Conservation (phyloP, 2,113 vertebrate genomes). For the Bothrops jararaca region DNA sequence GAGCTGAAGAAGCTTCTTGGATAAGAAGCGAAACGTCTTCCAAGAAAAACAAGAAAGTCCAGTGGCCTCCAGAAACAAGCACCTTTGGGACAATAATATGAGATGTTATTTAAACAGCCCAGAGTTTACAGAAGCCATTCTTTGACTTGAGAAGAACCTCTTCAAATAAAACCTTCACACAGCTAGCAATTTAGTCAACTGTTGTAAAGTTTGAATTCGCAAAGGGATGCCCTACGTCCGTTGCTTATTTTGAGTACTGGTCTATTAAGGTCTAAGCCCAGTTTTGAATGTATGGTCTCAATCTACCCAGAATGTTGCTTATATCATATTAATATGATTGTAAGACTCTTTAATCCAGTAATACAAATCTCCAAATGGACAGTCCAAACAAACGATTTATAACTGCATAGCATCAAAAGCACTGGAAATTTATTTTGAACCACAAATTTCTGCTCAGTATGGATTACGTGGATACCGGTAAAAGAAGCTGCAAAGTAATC, state of each 20-base stretch:
- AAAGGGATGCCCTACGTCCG: background rate
- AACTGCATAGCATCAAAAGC: background rate
- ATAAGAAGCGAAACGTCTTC: too few relatives aligned
- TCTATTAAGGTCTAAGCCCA: background rate
- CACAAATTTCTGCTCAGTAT: background rate
- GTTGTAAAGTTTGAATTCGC: too few relatives aligned
- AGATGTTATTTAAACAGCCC: background rate
- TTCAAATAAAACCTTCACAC: too few relatives aligned
- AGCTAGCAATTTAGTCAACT: too few relatives aligned
- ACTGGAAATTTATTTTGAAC: background rate
- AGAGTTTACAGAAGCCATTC: background rate
- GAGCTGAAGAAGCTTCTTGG: too few relatives aligned
- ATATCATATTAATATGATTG: background rate
- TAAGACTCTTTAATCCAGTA: background rate
- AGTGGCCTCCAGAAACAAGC: too few relatives aligned
- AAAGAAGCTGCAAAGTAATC: background rate
- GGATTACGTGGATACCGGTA: background rate
- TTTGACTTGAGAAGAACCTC: too few relatives aligned
- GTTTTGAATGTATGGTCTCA: background rate
- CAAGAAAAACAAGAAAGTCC: too few relatives aligned
- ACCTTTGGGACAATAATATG: background rate
- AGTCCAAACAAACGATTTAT: background rate
- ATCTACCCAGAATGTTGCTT: background rate
- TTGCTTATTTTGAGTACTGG: background rate
- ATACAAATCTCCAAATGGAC: background rate